phyloP scores from a whole-genome alignment of 2,888 invertebrate species.

The Phalera bucephala region DNA sequence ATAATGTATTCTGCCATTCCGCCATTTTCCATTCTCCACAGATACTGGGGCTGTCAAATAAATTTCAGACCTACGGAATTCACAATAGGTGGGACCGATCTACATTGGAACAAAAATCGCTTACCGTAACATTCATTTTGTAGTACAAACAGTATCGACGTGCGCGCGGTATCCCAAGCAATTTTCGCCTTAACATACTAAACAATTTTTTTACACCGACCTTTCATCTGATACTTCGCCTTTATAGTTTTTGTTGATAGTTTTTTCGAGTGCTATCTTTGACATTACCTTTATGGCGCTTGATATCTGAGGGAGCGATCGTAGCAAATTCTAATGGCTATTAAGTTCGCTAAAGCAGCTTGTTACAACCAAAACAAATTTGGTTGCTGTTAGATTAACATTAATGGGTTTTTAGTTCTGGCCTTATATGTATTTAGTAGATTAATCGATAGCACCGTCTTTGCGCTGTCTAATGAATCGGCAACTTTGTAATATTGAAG shows the following conservation, averaged over 20 bases:
- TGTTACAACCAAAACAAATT: slow-evolving; percentile 68
- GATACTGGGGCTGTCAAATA: slow-evolving; percentile 81
- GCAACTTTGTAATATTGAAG: slow-evolving; percentile 14
- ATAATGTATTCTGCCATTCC: slow-evolving; percentile 77
- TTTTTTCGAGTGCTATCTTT: slow-evolving; percentile 73
- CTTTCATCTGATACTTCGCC: slow-evolving; percentile 67
- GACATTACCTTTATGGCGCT: slow-evolving; percentile 75
- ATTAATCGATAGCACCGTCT: slow-evolving; percentile 12
- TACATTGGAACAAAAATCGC: slow-evolving; percentile 64
- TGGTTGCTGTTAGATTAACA: slow-evolving; percentile 48
- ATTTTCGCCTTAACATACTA: slow-evolving; percentile 54
- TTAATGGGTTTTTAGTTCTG: slow-evolving; percentile 39
- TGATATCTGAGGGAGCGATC: slow-evolving; percentile 64
- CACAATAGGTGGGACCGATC: slow-evolving; percentile 76
- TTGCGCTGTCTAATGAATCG: slow-evolving; percentile 5
- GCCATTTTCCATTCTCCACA: slow-evolving; percentile 83
- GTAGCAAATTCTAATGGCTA: slow-evolving; percentile 73
- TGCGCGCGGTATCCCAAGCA: slow-evolving; percentile 44
- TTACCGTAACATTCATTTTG: slow-evolving; percentile 48
- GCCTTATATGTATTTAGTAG: slow-evolving; percentile 26
- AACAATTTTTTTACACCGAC: slow-evolving; percentile 65
- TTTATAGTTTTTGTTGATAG: slow-evolving; percentile 74
- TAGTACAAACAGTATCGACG: slow-evolving; percentile 49
- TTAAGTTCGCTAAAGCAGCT: slow-evolving; percentile 58
- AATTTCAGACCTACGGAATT: slow-evolving; percentile 79